Conservation (phyloP, 2,888 invertebrate species). For the Stegana nigrithorax region DNA sequence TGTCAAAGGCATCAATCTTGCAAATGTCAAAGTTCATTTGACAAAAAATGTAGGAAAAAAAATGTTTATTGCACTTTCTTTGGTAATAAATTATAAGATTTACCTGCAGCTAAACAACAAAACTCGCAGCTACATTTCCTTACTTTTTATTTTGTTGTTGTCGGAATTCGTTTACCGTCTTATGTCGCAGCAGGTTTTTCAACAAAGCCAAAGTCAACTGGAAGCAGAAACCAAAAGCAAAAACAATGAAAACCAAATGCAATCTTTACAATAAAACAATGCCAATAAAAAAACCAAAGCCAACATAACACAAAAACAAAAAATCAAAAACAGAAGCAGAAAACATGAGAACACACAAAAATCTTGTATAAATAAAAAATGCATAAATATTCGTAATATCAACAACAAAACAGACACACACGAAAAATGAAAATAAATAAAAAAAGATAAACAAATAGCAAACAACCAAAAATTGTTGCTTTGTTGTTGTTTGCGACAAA, state of each 20-base stretch:
- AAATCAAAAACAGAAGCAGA: neutral
- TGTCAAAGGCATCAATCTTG: constrained; percentile 17
- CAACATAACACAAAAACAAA: neutral
- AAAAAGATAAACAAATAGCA: constrained; percentile 13
- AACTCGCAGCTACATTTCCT: neutral
- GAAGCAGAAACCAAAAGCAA: neutral
- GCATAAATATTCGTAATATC: constrained; percentile 24
- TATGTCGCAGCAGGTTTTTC: neutral
- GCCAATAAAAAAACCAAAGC: constrained; percentile 5
- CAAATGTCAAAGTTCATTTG: constrained; percentile 19
- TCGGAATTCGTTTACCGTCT: neutral
- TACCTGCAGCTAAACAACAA: constrained; percentile 14
- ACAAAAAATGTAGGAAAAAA: constrained; percentile 32
- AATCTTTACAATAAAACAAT: neutral
- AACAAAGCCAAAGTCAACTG: constrained; percentile 1
- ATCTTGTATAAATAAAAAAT: constrained; percentile 20
- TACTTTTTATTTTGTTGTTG: neutral
- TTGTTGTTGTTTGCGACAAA: neutral
- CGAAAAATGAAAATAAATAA: constrained; percentile 14
- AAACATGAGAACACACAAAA: too few relatives aligned
- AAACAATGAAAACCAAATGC: neutral
- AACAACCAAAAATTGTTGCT: neutral
- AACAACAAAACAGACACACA: constrained; percentile 26
- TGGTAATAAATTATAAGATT: constrained; percentile 19
- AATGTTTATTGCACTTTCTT: constrained; percentile 22